Percentiles rank a stretch among this genome's conserved stretches.
phyloP scores from a whole-genome alignment of 2,113 vertebrate genomes.

The Pantherophis guttatus region DNA sequence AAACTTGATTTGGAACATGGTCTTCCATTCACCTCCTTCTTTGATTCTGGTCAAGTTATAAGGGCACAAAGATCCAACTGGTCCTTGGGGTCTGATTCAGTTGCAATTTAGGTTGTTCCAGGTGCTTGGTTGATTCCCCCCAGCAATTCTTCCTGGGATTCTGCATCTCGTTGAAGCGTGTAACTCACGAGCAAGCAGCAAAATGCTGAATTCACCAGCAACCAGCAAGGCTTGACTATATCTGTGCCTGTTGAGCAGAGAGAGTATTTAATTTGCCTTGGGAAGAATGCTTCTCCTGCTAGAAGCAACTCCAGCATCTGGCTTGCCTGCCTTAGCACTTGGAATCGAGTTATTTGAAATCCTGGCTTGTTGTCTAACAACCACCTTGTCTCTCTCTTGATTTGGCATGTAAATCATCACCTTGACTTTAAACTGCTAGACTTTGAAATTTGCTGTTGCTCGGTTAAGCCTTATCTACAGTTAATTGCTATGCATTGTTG shows the following conservation, averaged over 20 bases:
- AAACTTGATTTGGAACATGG: neutral
- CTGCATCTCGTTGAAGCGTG: neutral
- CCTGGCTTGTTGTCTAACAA: neutral
- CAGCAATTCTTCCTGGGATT: neutral
- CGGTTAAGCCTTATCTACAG: neutral
- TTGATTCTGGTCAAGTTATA: neutral
- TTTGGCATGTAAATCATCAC: too few relatives aligned
- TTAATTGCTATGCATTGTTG: neutral
- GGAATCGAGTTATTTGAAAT: neutral
- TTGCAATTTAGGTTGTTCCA: neutral
- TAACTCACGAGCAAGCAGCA: too few relatives aligned
- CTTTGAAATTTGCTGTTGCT: neutral
- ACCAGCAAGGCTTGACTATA: too few relatives aligned
- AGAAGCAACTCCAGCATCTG: too few relatives aligned
- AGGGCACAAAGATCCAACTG: neutral
- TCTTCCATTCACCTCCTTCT: neutral
- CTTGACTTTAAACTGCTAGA: neutral
- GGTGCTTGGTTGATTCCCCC: neutral
- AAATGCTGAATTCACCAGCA: too few relatives aligned
- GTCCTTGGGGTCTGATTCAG: neutral
- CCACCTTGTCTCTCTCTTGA: neutral
- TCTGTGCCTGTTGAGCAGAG: too few relatives aligned
- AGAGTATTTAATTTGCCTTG: too few relatives aligned
- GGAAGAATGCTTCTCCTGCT: too few relatives aligned
- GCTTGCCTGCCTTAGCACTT: too few relatives aligned